These are phyloP conservation scores for Chaetodon auriga DNA, from an alignment of 2,113 vertebrate species.

Conservation along the genomic window DNA sequence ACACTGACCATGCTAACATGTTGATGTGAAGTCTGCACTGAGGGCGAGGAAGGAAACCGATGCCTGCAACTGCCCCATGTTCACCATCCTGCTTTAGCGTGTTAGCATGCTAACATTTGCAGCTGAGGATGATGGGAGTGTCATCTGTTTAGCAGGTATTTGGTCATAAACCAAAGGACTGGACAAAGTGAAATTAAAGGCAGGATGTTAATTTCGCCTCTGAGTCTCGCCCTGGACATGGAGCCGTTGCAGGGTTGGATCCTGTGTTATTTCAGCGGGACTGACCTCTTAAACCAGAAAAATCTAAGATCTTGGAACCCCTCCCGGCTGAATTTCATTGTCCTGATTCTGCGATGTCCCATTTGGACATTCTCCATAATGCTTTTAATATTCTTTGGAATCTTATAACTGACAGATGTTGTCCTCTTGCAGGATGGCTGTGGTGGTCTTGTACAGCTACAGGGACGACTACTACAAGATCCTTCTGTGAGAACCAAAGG, in stretches of 20 bases:
- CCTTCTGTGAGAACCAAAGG: constrained; percentile 85
- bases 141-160: not conserved
- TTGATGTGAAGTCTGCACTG: not conserved
- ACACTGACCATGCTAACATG: not conserved
- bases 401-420: constrained; percentile 41
- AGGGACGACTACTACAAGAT: constrained; percentile 95
- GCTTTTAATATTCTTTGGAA: not conserved
- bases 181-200: not conserved
- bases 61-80: not conserved
- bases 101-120: not conserved
- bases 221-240: not conserved
- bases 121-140: not conserved
- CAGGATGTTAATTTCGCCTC: not conserved
- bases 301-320: constrained; percentile 27
- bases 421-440: constrained; percentile 86
- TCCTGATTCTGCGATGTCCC: constrained; percentile 24
- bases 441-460: constrained; percentile 95
- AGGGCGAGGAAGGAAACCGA: too few species aligned
- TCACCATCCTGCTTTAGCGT: not conserved
- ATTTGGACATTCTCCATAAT: not conserved
- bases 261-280: constrained; percentile 8
- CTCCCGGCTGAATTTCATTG: constrained; percentile 1
- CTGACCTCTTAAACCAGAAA: not conserved
- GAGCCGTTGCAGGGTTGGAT: constrained; percentile 2
- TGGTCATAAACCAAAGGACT: not conserved